Conservation (phyloP, 2,113 vertebrate genomes). For the Elaphurus davidianus region DNA sequence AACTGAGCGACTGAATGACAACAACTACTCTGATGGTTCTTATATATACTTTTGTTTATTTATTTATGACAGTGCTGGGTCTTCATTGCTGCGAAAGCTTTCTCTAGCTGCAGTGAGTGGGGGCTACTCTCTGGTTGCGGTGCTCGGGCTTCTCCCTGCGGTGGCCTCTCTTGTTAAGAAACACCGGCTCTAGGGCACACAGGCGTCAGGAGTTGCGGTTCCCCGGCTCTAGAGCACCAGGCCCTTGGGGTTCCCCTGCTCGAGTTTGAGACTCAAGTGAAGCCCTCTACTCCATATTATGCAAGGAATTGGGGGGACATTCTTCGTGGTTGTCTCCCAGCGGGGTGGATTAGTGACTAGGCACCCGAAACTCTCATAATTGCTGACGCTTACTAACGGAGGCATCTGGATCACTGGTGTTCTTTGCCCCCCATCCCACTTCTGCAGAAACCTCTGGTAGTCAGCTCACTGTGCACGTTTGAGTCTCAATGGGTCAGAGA, state of each 20-base stretch:
- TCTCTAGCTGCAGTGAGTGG: not conserved
- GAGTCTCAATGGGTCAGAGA: not conserved
- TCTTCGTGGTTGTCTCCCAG: not conserved
- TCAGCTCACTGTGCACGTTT: not conserved
- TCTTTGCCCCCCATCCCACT: not conserved
- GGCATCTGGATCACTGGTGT: not conserved
- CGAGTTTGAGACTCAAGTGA: not conserved
- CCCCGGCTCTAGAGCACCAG: not conserved
- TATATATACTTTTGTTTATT: not conserved
- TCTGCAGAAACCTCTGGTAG: not conserved
- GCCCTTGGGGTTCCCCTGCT: not conserved
- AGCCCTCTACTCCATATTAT: not conserved
- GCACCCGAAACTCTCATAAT: not conserved
- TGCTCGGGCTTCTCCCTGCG: not conserved
- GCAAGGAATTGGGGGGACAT: not conserved
- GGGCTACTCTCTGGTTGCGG: not conserved
- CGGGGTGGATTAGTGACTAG: not conserved
- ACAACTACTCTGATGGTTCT: not conserved
- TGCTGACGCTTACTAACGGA: not conserved
- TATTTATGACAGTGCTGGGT: not conserved
- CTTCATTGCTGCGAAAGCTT: not conserved
- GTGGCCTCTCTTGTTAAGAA: not conserved
- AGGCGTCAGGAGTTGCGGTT: rapidly evolving
- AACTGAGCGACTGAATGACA: rapidly evolving
- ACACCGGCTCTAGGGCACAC: not conserved